These are phyloP conservation scores for Brachionus sp. DNA, from an alignment of 1,140 invertebrate species.

Conservation along the genomic window DNA sequence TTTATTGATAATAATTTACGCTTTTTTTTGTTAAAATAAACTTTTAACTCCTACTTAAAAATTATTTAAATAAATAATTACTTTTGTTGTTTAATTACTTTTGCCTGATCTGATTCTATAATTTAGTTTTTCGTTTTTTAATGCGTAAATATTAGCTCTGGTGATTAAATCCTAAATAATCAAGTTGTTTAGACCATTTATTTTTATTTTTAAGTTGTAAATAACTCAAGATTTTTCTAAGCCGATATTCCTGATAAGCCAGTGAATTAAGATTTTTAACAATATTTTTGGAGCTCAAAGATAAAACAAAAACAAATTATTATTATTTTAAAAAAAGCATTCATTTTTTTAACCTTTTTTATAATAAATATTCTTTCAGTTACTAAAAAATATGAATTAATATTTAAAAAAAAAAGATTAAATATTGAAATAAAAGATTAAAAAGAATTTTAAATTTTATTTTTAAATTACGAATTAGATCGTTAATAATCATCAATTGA, in stretches of 20 bases:
- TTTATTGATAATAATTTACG: not conserved
- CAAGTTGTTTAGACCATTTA: not conserved
- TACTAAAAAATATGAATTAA: no score
- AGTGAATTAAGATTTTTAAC: not conserved
- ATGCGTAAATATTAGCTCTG: not conserved
- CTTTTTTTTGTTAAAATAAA: not conserved
- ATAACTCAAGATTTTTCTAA: not conserved
- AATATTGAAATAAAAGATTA: no score
- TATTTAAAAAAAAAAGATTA: no score
- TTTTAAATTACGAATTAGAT: no score
- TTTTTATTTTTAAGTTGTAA: not conserved
- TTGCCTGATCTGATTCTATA: not conserved
- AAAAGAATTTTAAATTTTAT: no score
- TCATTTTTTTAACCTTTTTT: not conserved
- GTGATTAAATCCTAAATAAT: not conserved
- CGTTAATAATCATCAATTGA: no score
- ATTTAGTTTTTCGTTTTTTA: not conserved
- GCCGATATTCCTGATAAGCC: not conserved
- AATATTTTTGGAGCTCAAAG: not conserved
- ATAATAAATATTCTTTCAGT: no score
- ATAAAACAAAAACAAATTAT: not conserved
- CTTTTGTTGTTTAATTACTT: not conserved
- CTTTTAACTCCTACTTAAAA: not conserved
- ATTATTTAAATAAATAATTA: not conserved
- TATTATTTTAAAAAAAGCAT: not conserved